Conservation (phyloP, 2,113 vertebrate genomes). For the Colaptes auratus region DNA sequence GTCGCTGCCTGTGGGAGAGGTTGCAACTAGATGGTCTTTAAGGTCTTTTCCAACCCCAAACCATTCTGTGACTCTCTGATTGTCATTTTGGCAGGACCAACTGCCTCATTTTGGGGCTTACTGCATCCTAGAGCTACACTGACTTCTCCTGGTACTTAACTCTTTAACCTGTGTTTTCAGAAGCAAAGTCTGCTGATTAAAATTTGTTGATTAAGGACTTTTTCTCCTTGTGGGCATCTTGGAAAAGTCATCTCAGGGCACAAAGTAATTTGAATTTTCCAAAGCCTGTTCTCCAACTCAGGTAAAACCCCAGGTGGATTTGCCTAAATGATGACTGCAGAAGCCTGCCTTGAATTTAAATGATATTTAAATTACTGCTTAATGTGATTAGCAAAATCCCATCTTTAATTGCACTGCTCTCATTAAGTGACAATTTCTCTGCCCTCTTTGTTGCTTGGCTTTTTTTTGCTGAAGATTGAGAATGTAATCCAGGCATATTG, state of each 20-base stretch:
- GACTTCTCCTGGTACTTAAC: background rate
- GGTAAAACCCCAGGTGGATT: constrained; percentile 61
- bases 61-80: background rate
- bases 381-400: background rate
- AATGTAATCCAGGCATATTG: background rate
- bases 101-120: background rate
- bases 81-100: constrained; percentile 29
- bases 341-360: constrained; percentile 50
- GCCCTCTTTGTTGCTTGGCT: background rate
- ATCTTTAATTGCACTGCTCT: background rate
- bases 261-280: constrained; percentile 52
- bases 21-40: no score
- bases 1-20: no score
- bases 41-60: no score
- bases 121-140: background rate
- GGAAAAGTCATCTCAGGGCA: constrained; percentile 45
- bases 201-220: background rate
- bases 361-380: constrained; percentile 57
- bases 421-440: background rate
- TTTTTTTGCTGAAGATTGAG: background rate
- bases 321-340: constrained; percentile 58
- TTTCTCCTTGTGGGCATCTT: background rate
- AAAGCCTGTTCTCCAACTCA: constrained; percentile 63
- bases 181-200: background rate
- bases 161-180: background rate